Evolutionary conservation across 2,797 vertebrate genomes (phyloP).

Genomic region (Onychomys torridus): DNA sequence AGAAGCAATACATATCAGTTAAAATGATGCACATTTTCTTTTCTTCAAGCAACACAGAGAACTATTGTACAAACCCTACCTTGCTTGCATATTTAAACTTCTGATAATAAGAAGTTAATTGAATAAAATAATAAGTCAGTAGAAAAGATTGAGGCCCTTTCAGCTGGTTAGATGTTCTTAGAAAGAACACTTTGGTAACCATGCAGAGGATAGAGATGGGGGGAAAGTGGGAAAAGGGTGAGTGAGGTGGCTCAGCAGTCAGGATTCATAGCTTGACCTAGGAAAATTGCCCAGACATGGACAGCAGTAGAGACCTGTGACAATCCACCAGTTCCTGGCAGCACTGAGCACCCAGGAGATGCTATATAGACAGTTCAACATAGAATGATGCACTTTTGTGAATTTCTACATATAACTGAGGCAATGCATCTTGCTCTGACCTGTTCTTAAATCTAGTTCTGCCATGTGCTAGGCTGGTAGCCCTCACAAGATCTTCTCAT

Average conservation of each 20-base stretch:
- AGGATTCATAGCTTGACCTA: neutral
- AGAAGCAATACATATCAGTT: neutral
- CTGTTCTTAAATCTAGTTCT: neutral
- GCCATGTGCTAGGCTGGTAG: neutral
- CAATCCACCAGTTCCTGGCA: neutral
- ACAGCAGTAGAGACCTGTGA: neutral
- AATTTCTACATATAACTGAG: neutral
- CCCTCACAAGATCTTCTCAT: neutral
- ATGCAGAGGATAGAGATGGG: neutral
- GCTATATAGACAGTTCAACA: neutral
- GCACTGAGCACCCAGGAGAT: neutral
- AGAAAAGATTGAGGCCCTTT: neutral
- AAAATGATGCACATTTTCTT: neutral
- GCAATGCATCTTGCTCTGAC: neutral
- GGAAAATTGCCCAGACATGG: neutral
- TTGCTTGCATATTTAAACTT: neutral
- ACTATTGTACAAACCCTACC: neutral
- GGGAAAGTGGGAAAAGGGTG: neutral
- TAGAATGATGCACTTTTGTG: neutral
- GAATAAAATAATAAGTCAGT: slow-evolving; percentile 1
- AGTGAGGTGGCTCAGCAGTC: neutral
- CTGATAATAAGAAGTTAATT: neutral
- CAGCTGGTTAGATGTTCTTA: neutral
- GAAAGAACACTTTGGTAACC: neutral
- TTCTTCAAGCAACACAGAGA: neutral